Base-by-base conservation (phyloP, 2,888 invertebrate genomes). In the Zaprionus bogoriensis region DNA sequence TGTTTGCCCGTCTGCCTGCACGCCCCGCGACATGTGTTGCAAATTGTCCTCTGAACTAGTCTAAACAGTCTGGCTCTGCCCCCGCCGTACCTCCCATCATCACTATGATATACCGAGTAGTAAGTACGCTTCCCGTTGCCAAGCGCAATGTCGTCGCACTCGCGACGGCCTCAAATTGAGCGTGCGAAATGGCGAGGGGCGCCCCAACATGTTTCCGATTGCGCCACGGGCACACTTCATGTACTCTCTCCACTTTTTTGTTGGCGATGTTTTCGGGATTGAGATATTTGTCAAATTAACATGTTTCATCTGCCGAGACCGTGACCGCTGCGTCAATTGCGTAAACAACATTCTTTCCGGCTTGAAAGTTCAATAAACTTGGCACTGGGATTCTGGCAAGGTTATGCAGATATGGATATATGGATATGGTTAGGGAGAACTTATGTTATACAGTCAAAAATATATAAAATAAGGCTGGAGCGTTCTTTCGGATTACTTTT, bases 161-260 rank as follows among this genome's bases (percentile, higher is more conserved):
- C 61, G 59, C 53, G 54, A 64, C 65, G 63, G 80, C 60, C 67
- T 69, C 68, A 83, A 88, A 88, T 88, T 86, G 74, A 74, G 86
- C 86, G 66, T 88, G 76, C 61, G 71, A 79, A 87, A 80, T 81
- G 50, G 45, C 58, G 52, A 60, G 54, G 59, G 46, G 39, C 28
- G 57, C 53, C 63, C 30, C 52, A 50, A 27, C 42, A 54, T 19
- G 3, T 12, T 22, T 46, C 1, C 7, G 38, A 28, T 62, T 46
- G 3, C 9, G 19, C 9, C 28, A 22, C 22, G 32, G 9, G 14
- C 17, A 22, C 32, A 17, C 14, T n/a, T 27, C n/a, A 30, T 28
- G 10, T 50, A 32, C 14, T 10, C 10, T 4, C 6, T n/a, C 12
- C 17, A 17, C 19, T 12, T 23, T 14, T 48, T 32, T 39, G n/a